These are phyloP conservation scores for Cinclus cinclus DNA, from an alignment of 2,113 vertebrate genomes.

Conservation along the genomic window DNA sequence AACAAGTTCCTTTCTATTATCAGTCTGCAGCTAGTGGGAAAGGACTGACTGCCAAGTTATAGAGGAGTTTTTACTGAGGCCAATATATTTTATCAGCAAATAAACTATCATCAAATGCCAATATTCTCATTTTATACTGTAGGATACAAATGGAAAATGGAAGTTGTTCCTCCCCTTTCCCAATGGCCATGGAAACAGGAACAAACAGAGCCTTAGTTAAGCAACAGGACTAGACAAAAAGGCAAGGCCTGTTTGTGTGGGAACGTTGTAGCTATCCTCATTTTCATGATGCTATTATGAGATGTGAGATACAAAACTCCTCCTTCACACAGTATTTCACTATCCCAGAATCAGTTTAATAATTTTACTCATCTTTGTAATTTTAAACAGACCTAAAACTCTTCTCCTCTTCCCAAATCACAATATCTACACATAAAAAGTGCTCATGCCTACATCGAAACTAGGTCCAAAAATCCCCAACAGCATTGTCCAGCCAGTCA, in stretches of 20 bases:
- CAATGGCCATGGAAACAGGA: slow-evolving; percentile 18
- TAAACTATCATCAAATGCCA: not conserved
- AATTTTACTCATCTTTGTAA: not conserved
- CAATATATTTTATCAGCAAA: slow-evolving; percentile 2
- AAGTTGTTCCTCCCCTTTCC: not conserved
- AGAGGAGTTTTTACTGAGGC: not conserved
- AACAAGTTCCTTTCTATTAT: not conserved
- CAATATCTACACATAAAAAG: not conserved
- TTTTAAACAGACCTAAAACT: not conserved
- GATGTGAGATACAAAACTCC: not conserved
- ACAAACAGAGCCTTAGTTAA: not conserved
- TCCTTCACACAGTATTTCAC: not conserved
- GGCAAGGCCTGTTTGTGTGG: not conserved
- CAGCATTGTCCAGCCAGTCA: not conserved
- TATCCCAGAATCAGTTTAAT: not conserved
- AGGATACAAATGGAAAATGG: not conserved
- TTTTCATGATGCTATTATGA: not conserved
- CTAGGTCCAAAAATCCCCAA: not conserved
- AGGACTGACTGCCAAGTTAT: not conserved
- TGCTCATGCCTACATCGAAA: not conserved
- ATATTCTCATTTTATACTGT: not conserved
- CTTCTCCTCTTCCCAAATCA: not conserved
- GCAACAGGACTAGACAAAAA: not conserved
- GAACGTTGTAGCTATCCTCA: not conserved
- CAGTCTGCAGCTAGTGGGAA: not conserved